A percentile compares a stretch with the other conserved stretches of the same genome.
These are phyloP conservation scores for Nothocercus julius DNA, from an alignment of 2,113 vertebrate species.

Conservation along the genomic window DNA sequence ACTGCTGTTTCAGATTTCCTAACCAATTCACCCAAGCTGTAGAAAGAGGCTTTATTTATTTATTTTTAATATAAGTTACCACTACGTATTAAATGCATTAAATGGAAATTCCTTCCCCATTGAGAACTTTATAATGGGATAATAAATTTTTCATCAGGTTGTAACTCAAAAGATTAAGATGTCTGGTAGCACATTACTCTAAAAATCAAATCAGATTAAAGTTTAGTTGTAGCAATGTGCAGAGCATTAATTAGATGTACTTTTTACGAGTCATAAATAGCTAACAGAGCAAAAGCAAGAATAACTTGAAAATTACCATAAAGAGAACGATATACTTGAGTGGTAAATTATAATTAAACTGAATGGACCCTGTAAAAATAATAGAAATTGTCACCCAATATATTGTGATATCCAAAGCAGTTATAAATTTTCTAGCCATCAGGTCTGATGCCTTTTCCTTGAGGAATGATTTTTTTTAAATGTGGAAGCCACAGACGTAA, in stretches of 20 bases:
- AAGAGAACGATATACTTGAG: conserved; percentile 49
- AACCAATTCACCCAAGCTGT: background rate
- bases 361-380: conserved; percentile 60
- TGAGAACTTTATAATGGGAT: conserved; percentile 50
- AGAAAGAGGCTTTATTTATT: background rate
- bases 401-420: conserved; percentile 44
- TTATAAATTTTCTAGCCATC: conserved; percentile 43
- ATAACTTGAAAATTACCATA: conserved; percentile 67
- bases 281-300: conserved; percentile 61
- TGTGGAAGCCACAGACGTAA: background rate
- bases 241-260: conserved; percentile 68
- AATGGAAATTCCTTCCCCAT: conserved; percentile 37
- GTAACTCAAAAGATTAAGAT: conserved; percentile 53
- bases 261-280: conserved; percentile 69
- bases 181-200: conserved; percentile 62
- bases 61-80: background rate
- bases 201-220: conserved; percentile 77
- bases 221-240: conserved; percentile 68
- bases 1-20: conserved; percentile 13
- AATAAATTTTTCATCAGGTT: conserved; percentile 70
- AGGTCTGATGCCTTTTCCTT: conserved; percentile 18
- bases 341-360: conserved; percentile 53
- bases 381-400: conserved; percentile 46
- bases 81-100: background rate
- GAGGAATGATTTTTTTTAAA: background rate